A percentile compares a stretch with the other conserved stretches of the same genome.
phyloP scores from a whole-genome alignment of 2,113 vertebrate genomes.

The Hiodon alosoides region DNA sequence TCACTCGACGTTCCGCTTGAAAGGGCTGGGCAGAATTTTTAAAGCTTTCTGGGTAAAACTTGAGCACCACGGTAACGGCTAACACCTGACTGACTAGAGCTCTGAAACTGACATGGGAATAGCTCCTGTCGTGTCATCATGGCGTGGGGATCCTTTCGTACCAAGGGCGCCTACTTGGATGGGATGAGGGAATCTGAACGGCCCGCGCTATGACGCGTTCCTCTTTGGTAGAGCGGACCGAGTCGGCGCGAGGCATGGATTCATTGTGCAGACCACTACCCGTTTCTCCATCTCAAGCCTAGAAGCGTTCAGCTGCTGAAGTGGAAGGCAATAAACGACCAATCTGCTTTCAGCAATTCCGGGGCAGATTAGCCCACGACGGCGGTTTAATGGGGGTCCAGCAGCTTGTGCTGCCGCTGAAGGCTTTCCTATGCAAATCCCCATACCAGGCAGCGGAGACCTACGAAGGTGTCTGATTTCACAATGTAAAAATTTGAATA shows the following conservation, averaged over 20 bases:
- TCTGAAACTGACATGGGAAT: too few relatives aligned
- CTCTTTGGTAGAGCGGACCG: not conserved
- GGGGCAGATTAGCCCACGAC: not conserved
- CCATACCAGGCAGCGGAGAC: not conserved
- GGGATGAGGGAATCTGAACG: not conserved
- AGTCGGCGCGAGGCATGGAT: not conserved
- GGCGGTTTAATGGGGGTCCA: not conserved
- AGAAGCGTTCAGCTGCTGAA: too few relatives aligned
- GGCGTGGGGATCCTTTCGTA: too few relatives aligned
- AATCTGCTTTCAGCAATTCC: not conserved
- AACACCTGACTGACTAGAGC: too few relatives aligned
- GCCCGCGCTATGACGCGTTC: not conserved
- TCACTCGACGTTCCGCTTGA: too few relatives aligned
- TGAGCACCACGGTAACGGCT: too few relatives aligned
- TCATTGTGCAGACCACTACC: not conserved
- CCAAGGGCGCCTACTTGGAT: too few relatives aligned
- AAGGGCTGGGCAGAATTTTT: too few relatives aligned
- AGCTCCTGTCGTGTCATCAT: too few relatives aligned
- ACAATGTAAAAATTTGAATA: not conserved
- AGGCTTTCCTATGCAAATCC: not conserved
- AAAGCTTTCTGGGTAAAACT: too few relatives aligned
- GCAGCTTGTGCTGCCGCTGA: not conserved
- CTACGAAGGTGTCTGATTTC: not conserved
- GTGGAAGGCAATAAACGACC: not conserved
- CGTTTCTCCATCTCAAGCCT: not conserved